Base-by-base conservation (phyloP, 1,140 invertebrate species). In the Lethrus apterus region DNA sequence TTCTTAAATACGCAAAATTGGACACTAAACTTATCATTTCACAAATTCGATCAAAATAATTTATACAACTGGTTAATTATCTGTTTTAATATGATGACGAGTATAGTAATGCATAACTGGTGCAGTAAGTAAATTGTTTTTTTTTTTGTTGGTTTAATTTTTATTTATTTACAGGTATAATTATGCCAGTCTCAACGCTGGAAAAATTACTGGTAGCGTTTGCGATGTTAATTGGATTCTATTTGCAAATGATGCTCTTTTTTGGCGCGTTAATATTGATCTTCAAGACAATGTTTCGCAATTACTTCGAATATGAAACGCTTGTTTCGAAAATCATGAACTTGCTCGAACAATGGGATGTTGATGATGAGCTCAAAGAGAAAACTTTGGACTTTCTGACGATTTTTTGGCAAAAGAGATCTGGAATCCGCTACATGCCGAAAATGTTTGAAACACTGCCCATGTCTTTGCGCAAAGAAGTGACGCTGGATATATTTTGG, bases 401-500 rank as follows among this genome's bases (percentile, higher is more conserved):
- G 2, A 29, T 30, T 4, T 44, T 43, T 15, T 48, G 40, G 38
- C 17, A 42, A 29, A 24, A 24, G 18, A 13, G 32, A 18, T 15
- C n/a, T 10, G 46, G 46, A 2, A 21, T 47, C 10, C 21, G n/a
- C 4, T 17, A 32, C 9, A 40, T 40, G 35, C 46, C 46, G 9
- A 14, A 36, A 13, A 43, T 43, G 14, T 48, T 48, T 23, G 2
- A 41, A 3, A 4, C 43, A 8, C 15, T 48, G 19, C 38, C 46
- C 4, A 13, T 32, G 8, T 33, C 46, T 5, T 15, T 48, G 15
- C 29, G 43, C 21, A 48, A 43, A 24, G 46, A 48, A 10, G 38
- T 43, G 13, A 35, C 46, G 9, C 20, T 48, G 7, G 46, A 48
- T 35, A 48, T 48, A 9, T 43, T 24, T 24, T 48, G 46, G 46